These are phyloP conservation scores for Zoanthus solanderi DNA, from an alignment of 92 coral and sea anemone species.

Conservation along the genomic window DNA sequence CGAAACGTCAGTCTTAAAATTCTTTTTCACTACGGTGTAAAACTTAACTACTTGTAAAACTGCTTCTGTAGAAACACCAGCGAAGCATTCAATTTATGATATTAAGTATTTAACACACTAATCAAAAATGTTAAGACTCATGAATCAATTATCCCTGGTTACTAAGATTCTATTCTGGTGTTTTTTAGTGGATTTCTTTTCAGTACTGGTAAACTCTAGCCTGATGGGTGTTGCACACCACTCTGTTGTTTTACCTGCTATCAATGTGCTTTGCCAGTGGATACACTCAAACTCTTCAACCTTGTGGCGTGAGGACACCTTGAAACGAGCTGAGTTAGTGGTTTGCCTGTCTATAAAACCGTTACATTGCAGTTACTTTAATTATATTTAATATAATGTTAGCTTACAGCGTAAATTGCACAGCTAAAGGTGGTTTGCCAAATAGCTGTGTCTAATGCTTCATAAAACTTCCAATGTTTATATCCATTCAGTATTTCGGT, in stretches of 20 bases:
- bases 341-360: background rate
- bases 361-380: background rate
- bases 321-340: constrained; percentile 74
- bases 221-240: constrained; percentile 18
- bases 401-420: background rate
- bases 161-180: background rate
- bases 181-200: constrained; percentile 75
- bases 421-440: background rate
- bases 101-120: too few species aligned
- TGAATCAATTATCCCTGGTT: background rate
- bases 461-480: too few species aligned
- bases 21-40: too few species aligned
- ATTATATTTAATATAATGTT: background rate
- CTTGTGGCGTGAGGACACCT: constrained; percentile 78
- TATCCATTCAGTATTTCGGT: too few species aligned
- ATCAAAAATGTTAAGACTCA: background rate
- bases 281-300: constrained; percentile 69
- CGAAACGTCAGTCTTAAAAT: too few species aligned
- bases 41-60: too few species aligned
- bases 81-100: too few species aligned
- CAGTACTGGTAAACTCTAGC: constrained; percentile 56
- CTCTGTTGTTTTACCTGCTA: constrained; percentile 69
- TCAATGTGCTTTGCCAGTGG: constrained; percentile 93
- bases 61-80: too few species aligned
- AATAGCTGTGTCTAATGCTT: too few species aligned